Evolutionary conservation across 2,797 vertebrate species (phyloP).

Genomic region (Pogoniulus pusillus): DNA sequence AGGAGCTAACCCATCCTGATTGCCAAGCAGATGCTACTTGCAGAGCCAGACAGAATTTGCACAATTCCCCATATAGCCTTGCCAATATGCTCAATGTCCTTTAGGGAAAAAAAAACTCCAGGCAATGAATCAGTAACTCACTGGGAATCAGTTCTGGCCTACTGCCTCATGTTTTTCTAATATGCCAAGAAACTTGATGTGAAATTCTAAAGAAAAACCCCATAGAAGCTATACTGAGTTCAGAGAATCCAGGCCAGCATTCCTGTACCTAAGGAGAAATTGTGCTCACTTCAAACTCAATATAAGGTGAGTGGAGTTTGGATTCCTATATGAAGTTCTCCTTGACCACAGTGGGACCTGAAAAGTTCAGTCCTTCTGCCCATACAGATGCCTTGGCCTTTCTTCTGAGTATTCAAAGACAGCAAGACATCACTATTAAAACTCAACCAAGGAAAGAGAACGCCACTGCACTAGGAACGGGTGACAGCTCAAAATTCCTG

Average conservation of each 20-base stretch:
- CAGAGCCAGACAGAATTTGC: constrained; percentile 1
- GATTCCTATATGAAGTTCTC: not conserved
- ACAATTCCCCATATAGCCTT: not conserved
- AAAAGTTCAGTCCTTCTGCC: not conserved
- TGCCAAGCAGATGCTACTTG: not conserved
- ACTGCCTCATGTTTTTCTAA: not conserved
- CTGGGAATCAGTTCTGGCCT: not conserved
- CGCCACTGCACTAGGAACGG: not conserved
- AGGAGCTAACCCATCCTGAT: not conserved
- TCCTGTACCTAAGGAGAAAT: not conserved
- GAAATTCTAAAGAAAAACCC: constrained; percentile 2
- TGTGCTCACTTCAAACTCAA: not conserved
- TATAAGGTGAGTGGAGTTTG: not conserved
- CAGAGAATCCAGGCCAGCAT: not conserved
- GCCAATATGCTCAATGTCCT: constrained; percentile 24
- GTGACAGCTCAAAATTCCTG: not conserved
- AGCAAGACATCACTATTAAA: not conserved
- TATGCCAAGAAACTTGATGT: not conserved
- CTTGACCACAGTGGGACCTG: not conserved
- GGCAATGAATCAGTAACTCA: not conserved
- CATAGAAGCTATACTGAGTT: not conserved
- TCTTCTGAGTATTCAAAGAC: not conserved
- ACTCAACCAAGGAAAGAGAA: not conserved
- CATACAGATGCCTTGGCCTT: not conserved
- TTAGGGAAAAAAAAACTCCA: constrained; percentile 13